A percentile compares a stretch with the other conserved stretches of the same genome.
Conservation (phyloP, 2,113 vertebrate genomes). For the Casuarius casuarius region DNA sequence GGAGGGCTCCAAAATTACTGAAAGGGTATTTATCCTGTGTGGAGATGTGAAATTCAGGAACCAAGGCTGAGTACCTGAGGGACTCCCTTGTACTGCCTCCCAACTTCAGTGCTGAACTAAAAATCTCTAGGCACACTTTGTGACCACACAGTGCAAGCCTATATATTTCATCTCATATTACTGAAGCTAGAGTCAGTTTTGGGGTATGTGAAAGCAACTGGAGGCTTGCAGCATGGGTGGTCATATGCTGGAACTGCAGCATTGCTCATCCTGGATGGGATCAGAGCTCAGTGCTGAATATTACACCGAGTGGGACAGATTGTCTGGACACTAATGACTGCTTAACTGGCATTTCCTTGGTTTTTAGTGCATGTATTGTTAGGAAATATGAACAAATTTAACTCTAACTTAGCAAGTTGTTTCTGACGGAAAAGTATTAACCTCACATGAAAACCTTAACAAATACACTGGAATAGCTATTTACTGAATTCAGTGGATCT, state of each 20-base stretch:
- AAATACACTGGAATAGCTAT: background rate
- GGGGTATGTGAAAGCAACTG: fast-evolving
- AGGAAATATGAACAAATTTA: background rate
- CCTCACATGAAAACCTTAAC: background rate
- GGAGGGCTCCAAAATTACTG: background rate
- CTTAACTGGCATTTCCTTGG: background rate
- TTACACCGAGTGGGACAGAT: background rate
- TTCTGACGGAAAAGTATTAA: background rate
- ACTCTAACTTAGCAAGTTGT: background rate
- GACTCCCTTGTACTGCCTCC: background rate
- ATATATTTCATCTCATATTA: background rate
- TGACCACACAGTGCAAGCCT: background rate
- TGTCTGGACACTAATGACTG: background rate
- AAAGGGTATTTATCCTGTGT: background rate
- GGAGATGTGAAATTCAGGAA: background rate
- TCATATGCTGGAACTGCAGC: background rate
- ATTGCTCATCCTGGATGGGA: background rate
- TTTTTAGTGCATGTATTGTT: background rate
- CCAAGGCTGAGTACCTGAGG: background rate
- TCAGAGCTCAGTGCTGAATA: background rate
- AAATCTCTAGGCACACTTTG: background rate
- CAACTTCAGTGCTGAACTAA: background rate
- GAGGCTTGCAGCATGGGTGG: background rate
- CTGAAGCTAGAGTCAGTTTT: background rate
- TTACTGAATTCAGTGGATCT: background rate